Evolutionary conservation across 2,888 invertebrate genomes (phyloP), one percentile per base, ranked within the genome.

Genomic region (Latrodectus elegans): DNA sequence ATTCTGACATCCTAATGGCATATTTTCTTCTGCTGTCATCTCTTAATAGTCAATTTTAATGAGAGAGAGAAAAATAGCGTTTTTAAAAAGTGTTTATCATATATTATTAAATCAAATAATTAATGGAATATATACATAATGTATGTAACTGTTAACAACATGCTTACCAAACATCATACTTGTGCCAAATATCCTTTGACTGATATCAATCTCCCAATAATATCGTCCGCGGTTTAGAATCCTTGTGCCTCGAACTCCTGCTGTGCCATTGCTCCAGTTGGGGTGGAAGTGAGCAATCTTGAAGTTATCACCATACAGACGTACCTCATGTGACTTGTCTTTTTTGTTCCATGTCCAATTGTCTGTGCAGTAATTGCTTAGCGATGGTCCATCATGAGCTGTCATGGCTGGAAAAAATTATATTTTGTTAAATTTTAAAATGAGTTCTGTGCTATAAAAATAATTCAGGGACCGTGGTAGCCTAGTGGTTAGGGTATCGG

Each of bases 211-310:
- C 91, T 90, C 90, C 90, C 90, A 90, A 84, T 90, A 90, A 65
- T 80, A 90, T 38, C 93, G 92, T 71, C 92, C 94, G 90, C 94
- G 94, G 91, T 95, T 95, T n/a, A 95, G 92, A 10, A 94, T 92
- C 38, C 94, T 92, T 22, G 94, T 95, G 9, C 95, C 95, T 74
- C 95, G 93, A 0, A 95, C 95, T 0, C 94, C 95, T 0, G 95
- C 95, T 0, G 95, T 95, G 11, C 95, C 95, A 91, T 95, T 95
- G 91, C 95, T 95, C 95, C 95, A 95, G 91, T 95, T 95, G 10
- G 95, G 95, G 92, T 95, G 95, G 91, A 95, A 95, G 91, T 94
- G 94, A 1, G 95, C 95, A n/a, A 94, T 94, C 68, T 93, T 92
- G 88, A 92, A 92, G 78, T 93, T 92, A 60, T 92, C 92, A 0